phyloP scores from a whole-genome alignment of 1,140 invertebrate genomes.

The Lepeophtheirus salmonis region DNA sequence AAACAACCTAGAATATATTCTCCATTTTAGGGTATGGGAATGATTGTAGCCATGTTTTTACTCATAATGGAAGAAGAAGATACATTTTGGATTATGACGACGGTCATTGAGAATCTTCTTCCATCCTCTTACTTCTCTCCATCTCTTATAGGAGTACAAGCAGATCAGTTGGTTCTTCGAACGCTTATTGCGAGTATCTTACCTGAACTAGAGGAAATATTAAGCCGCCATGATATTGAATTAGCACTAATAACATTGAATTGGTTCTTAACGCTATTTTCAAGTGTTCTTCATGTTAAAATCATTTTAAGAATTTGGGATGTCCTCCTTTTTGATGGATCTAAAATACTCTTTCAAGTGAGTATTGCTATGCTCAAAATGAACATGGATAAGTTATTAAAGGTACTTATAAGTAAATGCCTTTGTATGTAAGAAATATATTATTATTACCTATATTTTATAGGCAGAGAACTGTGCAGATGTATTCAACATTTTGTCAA shows the following conservation, averaged over 20 bases:
- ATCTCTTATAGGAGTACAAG: slow-evolving; percentile 42
- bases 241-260: slow-evolving; percentile 84
- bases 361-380: slow-evolving; percentile 85
- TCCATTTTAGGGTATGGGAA: slow-evolving; percentile 79
- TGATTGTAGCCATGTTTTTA: slow-evolving; percentile 83
- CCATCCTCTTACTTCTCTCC: slow-evolving; percentile 94
- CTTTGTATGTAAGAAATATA: too few species aligned
- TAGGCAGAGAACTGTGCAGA: slow-evolving; percentile 68
- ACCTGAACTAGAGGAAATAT: slow-evolving; percentile 64
- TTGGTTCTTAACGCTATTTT: slow-evolving; percentile 96
- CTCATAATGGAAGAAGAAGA: slow-evolving; percentile 95
- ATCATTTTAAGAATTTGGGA: slow-evolving; percentile 91
- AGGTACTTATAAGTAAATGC: not conserved
- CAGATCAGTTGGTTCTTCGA: slow-evolving; percentile 26
- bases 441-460: not conserved
- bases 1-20: too few species aligned
- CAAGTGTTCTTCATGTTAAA: slow-evolving; percentile 93
- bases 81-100: slow-evolving; percentile 95
- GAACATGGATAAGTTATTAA: slow-evolving; percentile 28
- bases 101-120: slow-evolving; percentile 89
- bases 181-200: slow-evolving; percentile 73
- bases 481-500: slow-evolving; percentile 88
- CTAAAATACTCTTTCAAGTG: slow-evolving; percentile 85
- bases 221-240: slow-evolving; percentile 86
- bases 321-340: slow-evolving; percentile 78